Evolutionary conservation across 2,888 invertebrate genomes (phyloP).

Genomic region (Ophion costatus): DNA sequence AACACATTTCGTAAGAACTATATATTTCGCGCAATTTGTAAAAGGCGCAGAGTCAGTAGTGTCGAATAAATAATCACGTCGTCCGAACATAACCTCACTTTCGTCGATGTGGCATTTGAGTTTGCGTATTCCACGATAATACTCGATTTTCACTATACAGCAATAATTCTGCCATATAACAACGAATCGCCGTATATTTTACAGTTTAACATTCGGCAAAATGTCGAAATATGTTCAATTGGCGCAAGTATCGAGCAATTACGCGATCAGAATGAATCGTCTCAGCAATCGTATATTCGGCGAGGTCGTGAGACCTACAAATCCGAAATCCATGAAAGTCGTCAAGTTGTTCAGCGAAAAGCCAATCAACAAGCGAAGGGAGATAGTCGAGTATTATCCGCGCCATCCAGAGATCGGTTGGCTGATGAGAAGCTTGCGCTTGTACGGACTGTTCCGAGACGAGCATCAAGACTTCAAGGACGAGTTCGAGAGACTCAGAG

Average conservation of each 20-base stretch:
- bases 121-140: neutral
- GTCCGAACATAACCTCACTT: conserved; percentile 16
- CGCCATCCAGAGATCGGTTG: conserved; percentile 90
- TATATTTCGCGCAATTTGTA: neutral
- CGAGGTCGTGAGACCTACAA: conserved; percentile 92
- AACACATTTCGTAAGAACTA: neutral
- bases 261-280: conserved; percentile 93
- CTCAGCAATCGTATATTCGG: conserved; percentile 95
- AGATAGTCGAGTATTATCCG: conserved; percentile 93
- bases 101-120: neutral
- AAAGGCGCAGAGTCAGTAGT: neutral
- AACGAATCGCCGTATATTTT: neutral
- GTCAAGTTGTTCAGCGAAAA: conserved; percentile 91
- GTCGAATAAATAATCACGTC: neutral
- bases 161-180: neutral
- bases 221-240: conserved; percentile 89
- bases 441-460: conserved; percentile 93
- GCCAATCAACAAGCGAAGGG: conserved; percentile 90
- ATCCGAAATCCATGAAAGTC: conserved; percentile 91
- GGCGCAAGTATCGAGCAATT: conserved; percentile 89
- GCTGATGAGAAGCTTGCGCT: conserved; percentile 89
- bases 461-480: conserved; percentile 96
- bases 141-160: neutral
- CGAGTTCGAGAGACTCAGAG: conserved; percentile 91
- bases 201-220: conserved; percentile 23